phyloP scores from a whole-genome alignment of 2,888 invertebrate genomes.

The Beris chalybata region DNA sequence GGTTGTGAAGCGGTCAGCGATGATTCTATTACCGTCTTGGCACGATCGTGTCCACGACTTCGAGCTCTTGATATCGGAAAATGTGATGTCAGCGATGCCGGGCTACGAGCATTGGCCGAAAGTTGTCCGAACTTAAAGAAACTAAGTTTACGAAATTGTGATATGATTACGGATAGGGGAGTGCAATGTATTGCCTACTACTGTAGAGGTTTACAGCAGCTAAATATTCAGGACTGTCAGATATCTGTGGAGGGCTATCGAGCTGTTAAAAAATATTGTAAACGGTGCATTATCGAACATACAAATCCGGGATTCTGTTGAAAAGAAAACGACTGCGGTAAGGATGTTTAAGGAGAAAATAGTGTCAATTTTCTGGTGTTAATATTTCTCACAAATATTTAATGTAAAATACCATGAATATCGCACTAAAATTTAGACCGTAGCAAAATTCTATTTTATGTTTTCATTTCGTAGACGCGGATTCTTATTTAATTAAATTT shows the following conservation, averaged over 20 bases:
- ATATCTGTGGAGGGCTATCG: constrained; percentile 86
- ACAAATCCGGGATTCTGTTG: constrained; percentile 92
- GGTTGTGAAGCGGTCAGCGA: constrained; percentile 95
- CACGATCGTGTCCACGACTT: constrained; percentile 81
- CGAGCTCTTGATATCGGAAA: constrained; percentile 89
- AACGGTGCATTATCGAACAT: constrained; percentile 90
- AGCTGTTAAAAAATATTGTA: constrained; percentile 90
- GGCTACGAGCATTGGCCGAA: constrained; percentile 81
- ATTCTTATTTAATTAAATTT: too few relatives aligned
- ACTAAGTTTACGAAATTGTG: constrained; percentile 86
- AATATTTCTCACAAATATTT: too few relatives aligned
- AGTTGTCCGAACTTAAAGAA: constrained; percentile 90
- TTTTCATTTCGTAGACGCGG: too few relatives aligned
- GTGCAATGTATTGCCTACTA: constrained; percentile 86
- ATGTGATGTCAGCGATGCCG: constrained; percentile 90
- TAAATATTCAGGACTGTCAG: constrained; percentile 92
- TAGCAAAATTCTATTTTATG: too few relatives aligned
- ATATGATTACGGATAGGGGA: constrained; percentile 86
- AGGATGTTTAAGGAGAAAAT: too few relatives aligned
- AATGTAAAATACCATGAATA: too few relatives aligned
- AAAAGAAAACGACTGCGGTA: constrained; percentile 39
- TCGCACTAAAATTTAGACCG: too few relatives aligned
- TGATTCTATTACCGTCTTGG: constrained; percentile 83
- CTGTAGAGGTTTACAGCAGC: constrained; percentile 84
- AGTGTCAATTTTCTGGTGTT: too few relatives aligned